Base-by-base conservation (phyloP, 2,888 invertebrate species). In the Perithous albicinctus region DNA sequence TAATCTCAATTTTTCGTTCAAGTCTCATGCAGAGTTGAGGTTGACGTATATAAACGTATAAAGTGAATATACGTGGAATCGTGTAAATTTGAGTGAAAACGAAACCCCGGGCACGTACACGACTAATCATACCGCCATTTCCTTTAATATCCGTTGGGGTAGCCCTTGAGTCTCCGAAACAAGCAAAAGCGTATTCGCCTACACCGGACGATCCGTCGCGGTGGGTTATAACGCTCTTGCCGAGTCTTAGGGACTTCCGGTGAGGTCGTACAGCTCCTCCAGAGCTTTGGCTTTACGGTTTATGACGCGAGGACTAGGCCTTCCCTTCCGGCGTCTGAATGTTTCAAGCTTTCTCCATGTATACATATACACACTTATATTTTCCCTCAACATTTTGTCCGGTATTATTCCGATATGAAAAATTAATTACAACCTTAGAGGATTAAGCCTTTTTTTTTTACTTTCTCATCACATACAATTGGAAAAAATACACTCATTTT, bases 111-210 rank as follows among this genome's bases (percentile, higher is more conserved):
- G 87, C 92, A 92, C 92, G 92, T 92, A 92, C 88, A 89, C 91
- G 89, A 92, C 92, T 92, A 92, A 92, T 92, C 92, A 92, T 92
- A 92, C 92, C 92, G 92, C 92, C 89, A 92, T 92, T 92, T 92
- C 92, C 92, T 92, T 92, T 92, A 92, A 92, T 92, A 92, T 92
- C 92, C 92, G 92, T 90, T 89, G 87, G 59, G 90, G 89, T 87
- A n/a, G 86, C 86, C 88, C 88, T 83, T 76, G 70, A 78, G 43
- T 51, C 35, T 67, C 69, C 23, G 66, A 81, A 84, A 77, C 78
- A 63, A 72, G 72, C 61, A 79, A 67, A 61, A 76, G 77, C 82
- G 77, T 73, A 46, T 64, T 77, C 63, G 69, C 80, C 72, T 69
- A 74, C 83, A 80, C 83, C 73, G 72, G 77, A 77, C 83, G 70